Evolutionary conservation across 2,113 vertebrate species (phyloP).

Genomic region (Cyrtonyx montezumae): DNA sequence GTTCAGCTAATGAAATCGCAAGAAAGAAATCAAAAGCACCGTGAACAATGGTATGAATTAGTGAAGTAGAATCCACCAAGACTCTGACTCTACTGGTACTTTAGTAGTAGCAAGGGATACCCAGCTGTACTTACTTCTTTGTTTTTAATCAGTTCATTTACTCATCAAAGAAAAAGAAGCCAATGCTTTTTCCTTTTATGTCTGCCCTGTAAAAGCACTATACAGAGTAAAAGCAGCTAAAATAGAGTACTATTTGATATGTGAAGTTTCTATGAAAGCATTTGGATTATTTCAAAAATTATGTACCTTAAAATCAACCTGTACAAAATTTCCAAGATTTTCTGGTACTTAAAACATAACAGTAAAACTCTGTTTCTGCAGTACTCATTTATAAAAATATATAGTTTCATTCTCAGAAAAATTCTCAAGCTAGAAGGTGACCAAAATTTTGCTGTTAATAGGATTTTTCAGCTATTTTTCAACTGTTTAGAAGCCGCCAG

Average conservation of each 20-base stretch:
- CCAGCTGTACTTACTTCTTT: not conserved
- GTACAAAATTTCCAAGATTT: not conserved
- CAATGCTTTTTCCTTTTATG: not conserved
- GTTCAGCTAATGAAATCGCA: not conserved
- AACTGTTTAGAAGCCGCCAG: not conserved
- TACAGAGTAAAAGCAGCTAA: not conserved
- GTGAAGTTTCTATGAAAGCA: not conserved
- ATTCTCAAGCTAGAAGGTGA: not conserved
- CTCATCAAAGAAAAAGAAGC: not conserved
- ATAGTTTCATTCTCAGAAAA: not conserved
- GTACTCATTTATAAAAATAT: not conserved
- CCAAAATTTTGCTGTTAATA: not conserved
- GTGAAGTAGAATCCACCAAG: not conserved
- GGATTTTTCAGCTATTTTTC: not conserved
- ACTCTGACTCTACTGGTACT: not conserved
- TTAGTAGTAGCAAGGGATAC: not conserved
- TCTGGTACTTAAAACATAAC: not conserved
- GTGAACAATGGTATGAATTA: not conserved
- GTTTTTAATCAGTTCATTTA: not conserved
- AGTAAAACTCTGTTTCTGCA: not conserved
- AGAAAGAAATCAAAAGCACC: not conserved
- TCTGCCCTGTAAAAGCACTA: not conserved
- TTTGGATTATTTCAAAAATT: not conserved
- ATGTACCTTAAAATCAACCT: not conserved
- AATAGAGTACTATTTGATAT: not conserved